A percentile compares a stretch with the other conserved stretches of the same genome.
Evolutionary conservation across 1,140 invertebrate species (phyloP).

Genomic region (Zaprionus ghesquierei): DNA sequence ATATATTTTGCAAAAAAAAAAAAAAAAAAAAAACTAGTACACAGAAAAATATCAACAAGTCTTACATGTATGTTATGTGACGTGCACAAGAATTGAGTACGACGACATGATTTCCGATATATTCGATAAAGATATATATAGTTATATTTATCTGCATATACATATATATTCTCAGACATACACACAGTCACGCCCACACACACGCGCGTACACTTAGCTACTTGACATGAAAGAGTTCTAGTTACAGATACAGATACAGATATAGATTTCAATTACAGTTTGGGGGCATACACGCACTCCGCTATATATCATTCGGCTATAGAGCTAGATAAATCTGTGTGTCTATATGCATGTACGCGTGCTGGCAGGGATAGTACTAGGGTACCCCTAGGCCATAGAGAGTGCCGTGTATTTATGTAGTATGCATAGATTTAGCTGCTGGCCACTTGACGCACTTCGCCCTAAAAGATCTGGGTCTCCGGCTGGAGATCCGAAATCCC

Average conservation of each 20-base stretch:
- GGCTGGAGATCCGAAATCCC: conserved; percentile 29
- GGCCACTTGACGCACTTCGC: conserved; percentile 64
- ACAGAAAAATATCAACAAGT: conserved; percentile 74
- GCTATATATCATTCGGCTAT: conserved; percentile 3
- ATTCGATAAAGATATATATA: conserved; percentile 6
- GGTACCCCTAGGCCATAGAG: background rate
- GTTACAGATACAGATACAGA: conserved; percentile 60
- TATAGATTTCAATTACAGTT: background rate
- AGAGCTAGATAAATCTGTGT: background rate
- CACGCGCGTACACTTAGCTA: conserved; percentile 4
- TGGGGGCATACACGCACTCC: conserved; percentile 11
- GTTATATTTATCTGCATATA: conserved; percentile 4
- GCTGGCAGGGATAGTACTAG: background rate
- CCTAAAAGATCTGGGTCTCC: conserved; percentile 45
- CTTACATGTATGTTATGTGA: conserved; percentile 54
- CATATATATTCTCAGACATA: background rate
- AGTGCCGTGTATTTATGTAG: background rate
- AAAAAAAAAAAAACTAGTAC: conserved; percentile 52
- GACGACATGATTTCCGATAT: background rate
- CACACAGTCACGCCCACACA: background rate
- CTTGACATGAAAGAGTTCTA: conserved; percentile 52
- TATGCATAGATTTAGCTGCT: conserved; percentile 3
- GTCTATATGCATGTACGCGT: background rate
- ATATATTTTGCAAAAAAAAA: conserved; percentile 17
- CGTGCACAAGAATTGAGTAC: background rate